Evolutionary conservation across 2,888 invertebrate genomes (phyloP).

Genomic region (Tenthredo distinguenda): DNA sequence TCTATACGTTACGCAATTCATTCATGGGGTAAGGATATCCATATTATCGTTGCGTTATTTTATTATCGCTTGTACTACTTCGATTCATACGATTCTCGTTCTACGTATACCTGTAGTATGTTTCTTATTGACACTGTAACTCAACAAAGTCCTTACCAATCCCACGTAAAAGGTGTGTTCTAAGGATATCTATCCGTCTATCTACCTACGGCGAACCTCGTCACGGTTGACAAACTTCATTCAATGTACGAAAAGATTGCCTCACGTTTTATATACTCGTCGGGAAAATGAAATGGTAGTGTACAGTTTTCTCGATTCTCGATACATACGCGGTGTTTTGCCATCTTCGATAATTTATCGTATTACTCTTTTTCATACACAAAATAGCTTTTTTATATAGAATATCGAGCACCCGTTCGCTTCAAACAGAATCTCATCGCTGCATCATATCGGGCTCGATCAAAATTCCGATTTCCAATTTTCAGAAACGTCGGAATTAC

Average conservation of each 20-base stretch:
- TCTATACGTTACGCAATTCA: neutral
- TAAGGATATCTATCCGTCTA: conserved; percentile 24
- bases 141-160: conserved; percentile 15
- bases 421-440: too few relatives aligned
- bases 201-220: neutral
- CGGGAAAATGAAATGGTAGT: neutral
- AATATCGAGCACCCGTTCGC: too few relatives aligned
- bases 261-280: neutral
- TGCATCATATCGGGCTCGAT: too few relatives aligned
- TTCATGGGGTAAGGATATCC: neutral
- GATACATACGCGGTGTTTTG: too few relatives aligned
- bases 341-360: too few relatives aligned
- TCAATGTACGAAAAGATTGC: conserved; percentile 29
- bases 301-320: neutral
- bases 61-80: neutral
- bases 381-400: too few relatives aligned
- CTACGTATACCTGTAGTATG: neutral
- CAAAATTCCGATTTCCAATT: neutral
- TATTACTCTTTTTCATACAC: too few relatives aligned
- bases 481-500: neutral
- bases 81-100: neutral
- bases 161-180: conserved; percentile 38
- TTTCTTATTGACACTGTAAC: conserved; percentile 12
- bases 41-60: neutral
- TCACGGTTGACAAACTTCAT: conserved; percentile 37